Evolutionary conservation across 2,113 vertebrate genomes (phyloP).

Genomic region (Callithrix jacchus): DNA sequence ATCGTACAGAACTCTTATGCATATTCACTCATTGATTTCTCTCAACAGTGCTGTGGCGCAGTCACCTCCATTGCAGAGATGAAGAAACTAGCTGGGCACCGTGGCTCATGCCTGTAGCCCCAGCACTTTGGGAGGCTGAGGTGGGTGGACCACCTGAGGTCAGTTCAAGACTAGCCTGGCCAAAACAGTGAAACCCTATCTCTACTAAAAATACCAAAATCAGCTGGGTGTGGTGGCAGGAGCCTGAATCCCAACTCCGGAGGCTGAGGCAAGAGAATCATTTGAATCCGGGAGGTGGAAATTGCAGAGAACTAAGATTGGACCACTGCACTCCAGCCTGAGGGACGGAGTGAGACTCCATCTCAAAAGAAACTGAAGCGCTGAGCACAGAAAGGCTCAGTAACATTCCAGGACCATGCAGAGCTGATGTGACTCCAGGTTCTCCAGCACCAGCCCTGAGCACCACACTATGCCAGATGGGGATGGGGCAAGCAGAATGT

Average conservation of each 20-base stretch:
- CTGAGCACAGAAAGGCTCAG: neutral
- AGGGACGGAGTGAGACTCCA: neutral
- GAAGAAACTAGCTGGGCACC: neutral
- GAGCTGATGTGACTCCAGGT: neutral
- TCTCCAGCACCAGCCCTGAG: neutral
- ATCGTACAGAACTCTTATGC: neutral
- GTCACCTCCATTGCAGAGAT: neutral
- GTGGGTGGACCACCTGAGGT: too few species aligned
- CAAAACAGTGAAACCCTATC: too few species aligned
- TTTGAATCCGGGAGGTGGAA: too few species aligned
- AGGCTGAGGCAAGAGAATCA: too few species aligned
- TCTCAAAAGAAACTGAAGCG: neutral
- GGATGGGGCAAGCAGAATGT: neutral
- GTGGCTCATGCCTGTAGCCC: too few species aligned
- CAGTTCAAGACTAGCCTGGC: too few species aligned
- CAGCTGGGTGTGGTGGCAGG: too few species aligned
- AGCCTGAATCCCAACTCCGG: too few species aligned
- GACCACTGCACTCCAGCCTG: too few species aligned
- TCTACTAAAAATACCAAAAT: too few species aligned
- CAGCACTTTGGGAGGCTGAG: too few species aligned
- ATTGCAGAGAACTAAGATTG: too few species aligned
- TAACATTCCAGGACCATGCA: accelerated
- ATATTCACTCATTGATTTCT: neutral
- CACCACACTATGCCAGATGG: neutral
- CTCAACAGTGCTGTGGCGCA: neutral